These are phyloP conservation scores for Trichogramma pretiosum DNA, from an alignment of 1,140 invertebrate genomes.

Conservation along the genomic window DNA sequence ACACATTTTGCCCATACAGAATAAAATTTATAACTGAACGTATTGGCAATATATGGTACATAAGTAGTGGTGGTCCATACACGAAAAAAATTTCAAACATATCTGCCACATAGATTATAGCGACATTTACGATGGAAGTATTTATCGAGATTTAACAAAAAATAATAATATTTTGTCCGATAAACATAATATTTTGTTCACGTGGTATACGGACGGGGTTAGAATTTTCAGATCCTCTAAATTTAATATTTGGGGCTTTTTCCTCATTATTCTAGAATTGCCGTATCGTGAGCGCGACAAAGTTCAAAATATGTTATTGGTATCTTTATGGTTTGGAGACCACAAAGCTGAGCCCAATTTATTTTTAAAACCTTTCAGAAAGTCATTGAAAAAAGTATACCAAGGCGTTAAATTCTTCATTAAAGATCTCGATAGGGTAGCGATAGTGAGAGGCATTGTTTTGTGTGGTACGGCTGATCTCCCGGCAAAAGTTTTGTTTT, in stretches of 20 bases:
- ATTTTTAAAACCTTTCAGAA: not conserved
- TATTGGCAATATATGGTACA: too few relatives aligned
- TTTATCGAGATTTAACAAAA: not conserved
- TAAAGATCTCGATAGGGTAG: not conserved
- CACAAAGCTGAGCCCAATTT: not conserved
- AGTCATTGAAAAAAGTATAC: not conserved
- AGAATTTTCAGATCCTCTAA: not conserved
- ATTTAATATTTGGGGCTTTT: not conserved
- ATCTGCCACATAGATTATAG: not conserved
- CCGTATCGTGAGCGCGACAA: not conserved
- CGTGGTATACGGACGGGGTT: too few relatives aligned
- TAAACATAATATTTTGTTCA: not conserved
- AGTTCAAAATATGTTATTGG: not conserved
- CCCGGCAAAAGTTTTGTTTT: not conserved
- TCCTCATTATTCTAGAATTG: not conserved
- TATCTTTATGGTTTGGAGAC: not conserved
- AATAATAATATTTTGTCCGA: not conserved
- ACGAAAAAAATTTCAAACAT: too few relatives aligned
- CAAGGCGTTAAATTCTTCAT: not conserved
- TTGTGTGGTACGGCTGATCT: not conserved
- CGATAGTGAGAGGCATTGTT: not conserved
- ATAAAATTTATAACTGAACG: too few relatives aligned
- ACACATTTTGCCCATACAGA: too few relatives aligned
- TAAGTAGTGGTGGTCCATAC: too few relatives aligned
- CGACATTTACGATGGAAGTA: not conserved